Conservation (phyloP, 2,888 invertebrate species). For the Trachelus tabidus region DNA sequence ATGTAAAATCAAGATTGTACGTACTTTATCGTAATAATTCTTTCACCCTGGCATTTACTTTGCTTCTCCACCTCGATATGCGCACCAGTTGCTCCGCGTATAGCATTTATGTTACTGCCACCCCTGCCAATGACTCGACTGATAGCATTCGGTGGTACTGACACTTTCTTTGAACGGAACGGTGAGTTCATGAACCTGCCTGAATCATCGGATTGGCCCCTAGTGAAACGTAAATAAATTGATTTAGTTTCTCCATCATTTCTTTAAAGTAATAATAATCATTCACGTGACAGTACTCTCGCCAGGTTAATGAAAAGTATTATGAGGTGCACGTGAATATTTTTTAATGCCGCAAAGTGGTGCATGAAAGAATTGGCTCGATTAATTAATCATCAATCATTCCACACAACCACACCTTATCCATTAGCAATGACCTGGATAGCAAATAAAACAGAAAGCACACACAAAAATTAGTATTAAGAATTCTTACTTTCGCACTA, state of each 20-base stretch:
- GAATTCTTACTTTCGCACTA: constrained; percentile 80
- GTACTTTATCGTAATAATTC: constrained; percentile 94
- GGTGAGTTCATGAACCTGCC: constrained; percentile 66
- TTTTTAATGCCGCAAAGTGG: not conserved
- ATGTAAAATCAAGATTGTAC: constrained; percentile 41
- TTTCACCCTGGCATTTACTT: constrained; percentile 91
- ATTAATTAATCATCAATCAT: constrained; percentile 16
- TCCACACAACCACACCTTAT: constrained; percentile 13
- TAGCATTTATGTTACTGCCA: constrained; percentile 98
- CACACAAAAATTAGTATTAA: not conserved
- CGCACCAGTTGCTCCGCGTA: constrained; percentile 95
- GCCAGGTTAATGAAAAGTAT: not conserved
- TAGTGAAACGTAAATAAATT: constrained; percentile 19
- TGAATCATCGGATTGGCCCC: constrained; percentile 63
- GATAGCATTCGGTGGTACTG: constrained; percentile 93
- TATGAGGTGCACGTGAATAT: not conserved
- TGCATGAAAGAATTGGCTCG: constrained; percentile 19
- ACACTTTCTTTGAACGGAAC: constrained; percentile 87
- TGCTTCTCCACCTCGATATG: constrained; percentile 99
- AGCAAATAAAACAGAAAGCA: too few relatives aligned
- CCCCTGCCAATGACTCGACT: constrained; percentile 97
- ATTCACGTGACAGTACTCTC: not conserved
- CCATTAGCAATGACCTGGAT: not conserved
- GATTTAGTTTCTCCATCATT: not conserved
- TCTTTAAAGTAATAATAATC: not conserved